Conservation (phyloP, 2,888 invertebrate genomes). For the Callosobruchus maculatus region DNA sequence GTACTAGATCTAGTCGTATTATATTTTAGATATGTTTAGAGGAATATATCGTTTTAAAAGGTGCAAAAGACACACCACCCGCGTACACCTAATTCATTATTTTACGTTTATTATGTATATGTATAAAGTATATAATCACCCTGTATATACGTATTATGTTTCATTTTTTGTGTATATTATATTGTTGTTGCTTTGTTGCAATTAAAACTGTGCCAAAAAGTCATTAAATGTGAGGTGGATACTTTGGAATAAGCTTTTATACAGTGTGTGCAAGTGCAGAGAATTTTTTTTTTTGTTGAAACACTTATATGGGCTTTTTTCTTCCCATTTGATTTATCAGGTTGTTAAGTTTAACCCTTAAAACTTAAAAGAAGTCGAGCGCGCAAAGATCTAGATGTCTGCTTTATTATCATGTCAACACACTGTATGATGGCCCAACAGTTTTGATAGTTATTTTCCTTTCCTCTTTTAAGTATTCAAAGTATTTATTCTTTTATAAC, state of each 20-base stretch:
- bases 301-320: too few species aligned
- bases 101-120: background rate
- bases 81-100: background rate
- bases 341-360: too few species aligned
- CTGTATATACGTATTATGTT: background rate
- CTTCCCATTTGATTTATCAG: too few species aligned
- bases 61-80: background rate
- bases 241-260: background rate
- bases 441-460: background rate
- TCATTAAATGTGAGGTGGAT: background rate
- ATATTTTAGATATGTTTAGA: background rate
- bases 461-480: background rate
- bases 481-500: background rate
- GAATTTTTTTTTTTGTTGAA: too few species aligned
- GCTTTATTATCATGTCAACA: too few species aligned
- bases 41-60: background rate
- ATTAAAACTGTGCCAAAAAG: conserved; percentile 4
- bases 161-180: background rate
- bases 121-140: background rate
- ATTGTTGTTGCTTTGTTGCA: background rate
- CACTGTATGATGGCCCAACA: background rate
- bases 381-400: too few species aligned
- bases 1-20: background rate
- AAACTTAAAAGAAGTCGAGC: too few species aligned
- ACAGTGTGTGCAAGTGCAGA: too few species aligned